Base-by-base conservation (phyloP, 92 coral and sea anemone genomes). In the Ricordea florida region DNA sequence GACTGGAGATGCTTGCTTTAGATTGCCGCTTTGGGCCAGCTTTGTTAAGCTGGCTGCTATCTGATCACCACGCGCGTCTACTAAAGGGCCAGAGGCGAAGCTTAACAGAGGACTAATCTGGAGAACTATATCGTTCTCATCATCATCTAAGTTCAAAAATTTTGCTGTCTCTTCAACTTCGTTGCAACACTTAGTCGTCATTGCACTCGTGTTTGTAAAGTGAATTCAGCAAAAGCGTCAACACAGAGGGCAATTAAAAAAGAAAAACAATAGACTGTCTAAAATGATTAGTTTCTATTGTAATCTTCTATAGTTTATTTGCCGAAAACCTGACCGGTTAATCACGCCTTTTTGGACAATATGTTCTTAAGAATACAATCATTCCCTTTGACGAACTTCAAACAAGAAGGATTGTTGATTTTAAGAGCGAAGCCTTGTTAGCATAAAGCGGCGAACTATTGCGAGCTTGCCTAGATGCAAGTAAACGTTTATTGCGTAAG, bases 1-100 rank as follows among this genome's bases (percentile, higher is more conserved):
- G 34, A 38, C 18, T 27, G 20, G 23, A 34, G 22, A 47, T 48
- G 74, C n/a, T 46, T 66, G 57, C 34, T 48, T 48, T 32, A 33
- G 4, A 58, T 32, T 58, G 27, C 62, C 61, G 35, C 36, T 50
- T 34, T 24, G 34, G 24, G 53, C 5, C 20, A 42, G 41, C 3
- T 55, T 52, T 4, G 3, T 1, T 11, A 20, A 6, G 29, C 41
- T 56, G 20, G 3, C 51, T 18, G 31, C 6, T 55, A n/a, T n/a
- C n/a, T 37, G 29, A 11, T 26, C 11, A 16, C 30, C 31, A 1
- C 14, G 38, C 14, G 49, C 56, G 1, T n/a, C n/a, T n/a, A n/a
- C n/a, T n/a, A n/a, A n/a, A n/a, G 77, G 62, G 11, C 77, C 77
- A 5, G 77, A 70, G 0, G 55, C 26, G 5, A 70, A 70, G 6